phyloP scores from a whole-genome alignment of 2,888 invertebrate genomes.

The Lymantria dispar region DNA sequence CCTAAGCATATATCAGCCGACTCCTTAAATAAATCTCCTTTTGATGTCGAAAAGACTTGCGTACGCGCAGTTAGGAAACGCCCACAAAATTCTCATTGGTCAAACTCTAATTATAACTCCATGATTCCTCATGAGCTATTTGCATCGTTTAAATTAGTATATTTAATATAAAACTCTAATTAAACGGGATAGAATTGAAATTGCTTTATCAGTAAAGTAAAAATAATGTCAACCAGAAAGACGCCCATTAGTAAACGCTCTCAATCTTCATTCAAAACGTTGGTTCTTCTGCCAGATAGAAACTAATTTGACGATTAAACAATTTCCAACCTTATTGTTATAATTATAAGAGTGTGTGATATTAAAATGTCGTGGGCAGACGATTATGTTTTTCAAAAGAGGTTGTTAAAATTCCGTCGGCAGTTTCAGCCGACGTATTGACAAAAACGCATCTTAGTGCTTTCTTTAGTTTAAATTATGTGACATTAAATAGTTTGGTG shows the following conservation, averaged over 20 bases:
- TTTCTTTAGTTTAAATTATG: slow-evolving; percentile 67
- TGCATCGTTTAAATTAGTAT: slow-evolving; percentile 66
- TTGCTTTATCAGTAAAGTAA: slow-evolving; percentile 24
- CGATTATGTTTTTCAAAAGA: slow-evolving; percentile 66
- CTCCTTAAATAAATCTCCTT: slow-evolving; percentile 70
- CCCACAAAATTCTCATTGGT: slow-evolving; percentile 67
- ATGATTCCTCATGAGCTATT: slow-evolving; percentile 67
- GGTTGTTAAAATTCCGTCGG: slow-evolving; percentile 68
- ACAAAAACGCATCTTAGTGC: slow-evolving; percentile 75
- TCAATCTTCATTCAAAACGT: slow-evolving; percentile 73
- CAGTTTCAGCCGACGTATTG: slow-evolving; percentile 71
- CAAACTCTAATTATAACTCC: slow-evolving; percentile 73
- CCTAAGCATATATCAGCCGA: slow-evolving; percentile 63
- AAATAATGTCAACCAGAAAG: slow-evolving; percentile 72
- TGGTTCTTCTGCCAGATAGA: slow-evolving; percentile 45
- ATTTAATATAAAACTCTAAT: slow-evolving; percentile 34
- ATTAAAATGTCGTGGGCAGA: slow-evolving; percentile 19
- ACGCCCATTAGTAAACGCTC: slow-evolving; percentile 77
- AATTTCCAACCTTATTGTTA: slow-evolving; percentile 38
- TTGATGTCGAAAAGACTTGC: slow-evolving; percentile 56
- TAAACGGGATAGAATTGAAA: slow-evolving; percentile 6
- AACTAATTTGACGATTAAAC: slow-evolving; percentile 37
- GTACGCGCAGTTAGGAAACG: slow-evolving; percentile 58
- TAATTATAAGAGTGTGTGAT: slow-evolving; percentile 25
- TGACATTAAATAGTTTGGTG: slow-evolving; percentile 23